Conservation (phyloP, 2,888 invertebrate species). For the Tanaodytes sp. region DNA sequence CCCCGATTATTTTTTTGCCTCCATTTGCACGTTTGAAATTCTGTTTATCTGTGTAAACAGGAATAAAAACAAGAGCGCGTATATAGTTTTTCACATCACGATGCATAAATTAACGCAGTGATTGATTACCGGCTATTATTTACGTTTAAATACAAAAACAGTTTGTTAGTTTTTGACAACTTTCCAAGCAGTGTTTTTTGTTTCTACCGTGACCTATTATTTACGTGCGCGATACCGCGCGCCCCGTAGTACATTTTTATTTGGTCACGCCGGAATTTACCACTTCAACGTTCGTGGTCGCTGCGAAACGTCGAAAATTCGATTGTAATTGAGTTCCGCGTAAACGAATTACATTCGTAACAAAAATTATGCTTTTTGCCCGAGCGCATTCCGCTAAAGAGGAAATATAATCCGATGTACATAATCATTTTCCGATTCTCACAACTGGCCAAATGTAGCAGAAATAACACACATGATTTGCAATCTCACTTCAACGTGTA, state of each 20-base stretch:
- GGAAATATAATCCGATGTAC: constrained; percentile 34
- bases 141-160: constrained; percentile 7
- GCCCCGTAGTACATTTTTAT: no score
- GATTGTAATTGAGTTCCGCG: constrained; percentile 18
- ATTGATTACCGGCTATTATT: constrained; percentile 27
- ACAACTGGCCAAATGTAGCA: constrained; percentile 46
- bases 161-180: constrained; percentile 14
- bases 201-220: no score
- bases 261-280: no score
- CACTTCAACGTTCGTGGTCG: no score
- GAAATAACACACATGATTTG: constrained; percentile 51
- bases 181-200: not conserved
- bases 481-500: constrained; percentile 45
- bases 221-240: no score
- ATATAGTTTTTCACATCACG: constrained; percentile 20
- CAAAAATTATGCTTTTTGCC: constrained; percentile 31
- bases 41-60: constrained; percentile 34
- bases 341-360: constrained; percentile 21
- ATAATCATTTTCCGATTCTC: constrained; percentile 50
- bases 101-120: constrained; percentile 26
- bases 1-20: constrained; percentile 7
- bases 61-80: constrained; percentile 29
- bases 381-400: constrained; percentile 20
- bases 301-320: constrained; percentile 10
- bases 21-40: constrained; percentile 27